A percentile compares a stretch with the other conserved stretches of the same genome.
phyloP scores from a whole-genome alignment of 1,140 invertebrate species.

The Papilio machaon region DNA sequence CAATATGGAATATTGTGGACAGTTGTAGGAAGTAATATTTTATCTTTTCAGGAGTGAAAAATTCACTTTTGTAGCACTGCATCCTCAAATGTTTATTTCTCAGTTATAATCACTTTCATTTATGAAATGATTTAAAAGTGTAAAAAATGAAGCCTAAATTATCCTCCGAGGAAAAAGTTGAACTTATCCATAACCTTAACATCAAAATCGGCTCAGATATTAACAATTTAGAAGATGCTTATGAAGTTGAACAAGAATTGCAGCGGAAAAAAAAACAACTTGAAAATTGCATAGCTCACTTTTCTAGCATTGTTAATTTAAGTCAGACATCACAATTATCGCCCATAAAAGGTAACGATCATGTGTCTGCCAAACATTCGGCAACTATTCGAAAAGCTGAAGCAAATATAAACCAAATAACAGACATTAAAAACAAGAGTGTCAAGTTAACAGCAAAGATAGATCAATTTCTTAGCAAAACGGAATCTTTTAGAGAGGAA shows the following conservation, averaged over 20 bases:
- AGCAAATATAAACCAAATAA: conserved; percentile 67
- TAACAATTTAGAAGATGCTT: conserved; percentile 57
- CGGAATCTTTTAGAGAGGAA: conserved; percentile 63
- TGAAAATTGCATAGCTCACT: conserved; percentile 61
- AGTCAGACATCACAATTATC: conserved; percentile 6
- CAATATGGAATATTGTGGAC: not conserved
- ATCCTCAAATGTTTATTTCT: not conserved
- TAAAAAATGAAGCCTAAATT: conserved; percentile 46
- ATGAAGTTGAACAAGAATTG: conserved; percentile 62
- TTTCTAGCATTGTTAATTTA: conserved; percentile 31
- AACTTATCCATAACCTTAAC: conserved; percentile 64
- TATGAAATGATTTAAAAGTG: not conserved
- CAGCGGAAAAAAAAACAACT: conserved; percentile 54
- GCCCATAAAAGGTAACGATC: conserved; percentile 53
- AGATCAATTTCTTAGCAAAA: conserved; percentile 65
- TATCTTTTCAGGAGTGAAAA: not conserved
- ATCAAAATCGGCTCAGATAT: conserved; percentile 68
- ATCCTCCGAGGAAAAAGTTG: conserved; percentile 62
- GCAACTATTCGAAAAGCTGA: conserved; percentile 73
- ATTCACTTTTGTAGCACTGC: not conserved
- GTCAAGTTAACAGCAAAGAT: conserved; percentile 60
- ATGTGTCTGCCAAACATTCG: conserved; percentile 72
- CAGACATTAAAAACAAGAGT: conserved; percentile 66
- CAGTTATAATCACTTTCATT: not conserved
- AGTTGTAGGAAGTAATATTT: not conserved